Evolutionary conservation across 2,113 vertebrate genomes (phyloP).

Genomic region (Cichladusa arquata): DNA sequence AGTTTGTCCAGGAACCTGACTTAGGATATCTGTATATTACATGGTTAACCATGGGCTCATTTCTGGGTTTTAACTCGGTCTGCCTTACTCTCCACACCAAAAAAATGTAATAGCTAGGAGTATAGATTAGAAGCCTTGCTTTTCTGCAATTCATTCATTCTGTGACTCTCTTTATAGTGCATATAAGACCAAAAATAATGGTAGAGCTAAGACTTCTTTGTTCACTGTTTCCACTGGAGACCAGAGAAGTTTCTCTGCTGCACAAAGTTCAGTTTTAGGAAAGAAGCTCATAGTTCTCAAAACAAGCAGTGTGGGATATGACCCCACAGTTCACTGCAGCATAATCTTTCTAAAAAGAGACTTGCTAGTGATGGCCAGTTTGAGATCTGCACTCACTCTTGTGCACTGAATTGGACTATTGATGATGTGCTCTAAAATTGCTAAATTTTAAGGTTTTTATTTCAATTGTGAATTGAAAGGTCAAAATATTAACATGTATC

Average conservation of each 20-base stretch:
- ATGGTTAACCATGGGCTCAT: background rate
- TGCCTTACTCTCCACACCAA: background rate
- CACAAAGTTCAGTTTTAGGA: background rate
- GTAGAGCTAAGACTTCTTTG: background rate
- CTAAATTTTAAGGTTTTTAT: background rate
- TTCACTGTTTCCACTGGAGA: background rate
- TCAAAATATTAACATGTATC: background rate
- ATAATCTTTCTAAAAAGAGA: background rate
- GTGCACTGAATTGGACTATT: background rate
- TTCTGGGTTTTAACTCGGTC: background rate
- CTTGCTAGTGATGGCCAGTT: background rate
- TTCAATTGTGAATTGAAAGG: background rate
- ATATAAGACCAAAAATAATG: background rate
- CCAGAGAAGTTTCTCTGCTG: background rate
- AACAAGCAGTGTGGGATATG: background rate
- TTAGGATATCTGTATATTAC: background rate
- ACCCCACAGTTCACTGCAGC: background rate
- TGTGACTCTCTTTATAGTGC: background rate
- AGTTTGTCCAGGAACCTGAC: background rate
- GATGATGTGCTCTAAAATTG: background rate
- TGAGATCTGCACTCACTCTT: background rate
- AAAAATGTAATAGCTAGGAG: background rate
- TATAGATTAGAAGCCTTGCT: background rate
- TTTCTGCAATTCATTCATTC: background rate
- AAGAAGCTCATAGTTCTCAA: background rate